Evolutionary conservation across 2,888 invertebrate species (phyloP).

Genomic region (Drosophila neonasuta): DNA sequence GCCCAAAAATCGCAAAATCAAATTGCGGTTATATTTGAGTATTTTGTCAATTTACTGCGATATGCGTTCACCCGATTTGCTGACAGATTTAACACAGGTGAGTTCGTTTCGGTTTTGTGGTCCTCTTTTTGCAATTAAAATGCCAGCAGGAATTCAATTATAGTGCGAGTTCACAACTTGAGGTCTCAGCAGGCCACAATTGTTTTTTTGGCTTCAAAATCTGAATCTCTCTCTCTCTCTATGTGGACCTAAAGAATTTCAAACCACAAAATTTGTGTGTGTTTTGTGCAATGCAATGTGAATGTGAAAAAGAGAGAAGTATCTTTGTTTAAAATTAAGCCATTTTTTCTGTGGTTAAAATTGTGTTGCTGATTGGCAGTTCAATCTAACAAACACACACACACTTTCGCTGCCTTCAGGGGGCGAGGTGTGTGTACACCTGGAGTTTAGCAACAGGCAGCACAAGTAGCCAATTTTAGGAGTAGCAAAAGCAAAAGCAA

Average conservation of each 20-base stretch:
- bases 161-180: constrained; percentile 27
- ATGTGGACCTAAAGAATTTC: constrained; percentile 7
- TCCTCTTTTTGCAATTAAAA: constrained; percentile 19
- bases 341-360: neutral
- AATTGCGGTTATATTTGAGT: constrained; percentile 47
- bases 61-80: neutral
- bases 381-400: constrained; percentile 12
- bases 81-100: constrained; percentile 6
- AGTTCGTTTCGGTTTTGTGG: constrained; percentile 17
- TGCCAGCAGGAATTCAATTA: constrained; percentile 10
- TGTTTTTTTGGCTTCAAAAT: constrained; percentile 8
- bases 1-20: constrained; percentile 48
- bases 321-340: constrained; percentile 6
- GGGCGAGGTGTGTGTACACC: neutral
- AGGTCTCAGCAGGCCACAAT: constrained; percentile 26
- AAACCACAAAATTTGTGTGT: constrained; percentile 14
- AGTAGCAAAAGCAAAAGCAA: neutral
- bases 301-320: neutral
- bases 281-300: neutral
- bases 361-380: constrained; percentile 36
- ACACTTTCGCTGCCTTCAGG: neutral
- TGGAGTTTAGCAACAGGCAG: constrained; percentile 11
- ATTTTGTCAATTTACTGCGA: constrained; percentile 40
- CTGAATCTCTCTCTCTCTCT: neutral
- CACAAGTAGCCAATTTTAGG: constrained; percentile 10